Evolutionary conservation across 1,140 invertebrate genomes (phyloP).

Genomic region (Odontomachus brunneus): DNA sequence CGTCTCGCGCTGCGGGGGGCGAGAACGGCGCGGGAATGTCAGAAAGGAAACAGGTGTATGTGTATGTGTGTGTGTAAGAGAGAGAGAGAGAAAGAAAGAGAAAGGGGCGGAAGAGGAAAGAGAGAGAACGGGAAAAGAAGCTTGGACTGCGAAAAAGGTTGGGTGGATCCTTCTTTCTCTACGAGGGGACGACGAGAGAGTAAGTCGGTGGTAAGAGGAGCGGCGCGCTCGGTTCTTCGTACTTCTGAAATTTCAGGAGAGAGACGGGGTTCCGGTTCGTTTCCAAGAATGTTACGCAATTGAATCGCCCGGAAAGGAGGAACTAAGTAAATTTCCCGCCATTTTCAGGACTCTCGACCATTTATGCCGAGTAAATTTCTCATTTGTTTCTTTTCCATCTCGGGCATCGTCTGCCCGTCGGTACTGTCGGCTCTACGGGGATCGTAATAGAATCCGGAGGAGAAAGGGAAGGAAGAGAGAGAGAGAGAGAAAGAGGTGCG

Average conservation of each 20-base stretch:
- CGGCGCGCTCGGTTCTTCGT: slow-evolving; percentile 44
- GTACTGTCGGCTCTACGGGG: slow-evolving; percentile 6
- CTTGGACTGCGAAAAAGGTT: not conserved
- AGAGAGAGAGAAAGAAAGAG: not conserved
- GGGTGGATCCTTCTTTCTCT: not conserved
- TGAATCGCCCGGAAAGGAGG: slow-evolving; percentile 67
- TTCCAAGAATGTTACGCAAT: slow-evolving; percentile 72
- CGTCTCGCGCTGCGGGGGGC: not conserved
- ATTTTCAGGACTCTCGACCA: slow-evolving; percentile 67
- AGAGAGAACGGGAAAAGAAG: slow-evolving; percentile 17
- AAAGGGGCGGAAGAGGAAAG: slow-evolving; percentile 7
- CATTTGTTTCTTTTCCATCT: slow-evolving; percentile 73
- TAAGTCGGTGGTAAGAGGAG: not conserved
- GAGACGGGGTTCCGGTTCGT: slow-evolving; percentile 60
- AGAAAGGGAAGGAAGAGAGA: not conserved
- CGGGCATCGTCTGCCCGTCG: slow-evolving; percentile 12
- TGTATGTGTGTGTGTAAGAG: no score
- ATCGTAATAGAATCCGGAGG: slow-evolving; percentile 65
- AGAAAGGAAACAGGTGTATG: no score
- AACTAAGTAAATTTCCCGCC: slow-evolving; percentile 73
- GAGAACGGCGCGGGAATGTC: no score
- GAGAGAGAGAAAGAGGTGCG: not conserved
- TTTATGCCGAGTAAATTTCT: slow-evolving; percentile 73
- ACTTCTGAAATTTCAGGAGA: slow-evolving; percentile 61
- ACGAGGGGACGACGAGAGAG: no score